These are phyloP conservation scores for Nomada hirtipes DNA, from an alignment of 2,888 invertebrate species.

Conservation along the genomic window DNA sequence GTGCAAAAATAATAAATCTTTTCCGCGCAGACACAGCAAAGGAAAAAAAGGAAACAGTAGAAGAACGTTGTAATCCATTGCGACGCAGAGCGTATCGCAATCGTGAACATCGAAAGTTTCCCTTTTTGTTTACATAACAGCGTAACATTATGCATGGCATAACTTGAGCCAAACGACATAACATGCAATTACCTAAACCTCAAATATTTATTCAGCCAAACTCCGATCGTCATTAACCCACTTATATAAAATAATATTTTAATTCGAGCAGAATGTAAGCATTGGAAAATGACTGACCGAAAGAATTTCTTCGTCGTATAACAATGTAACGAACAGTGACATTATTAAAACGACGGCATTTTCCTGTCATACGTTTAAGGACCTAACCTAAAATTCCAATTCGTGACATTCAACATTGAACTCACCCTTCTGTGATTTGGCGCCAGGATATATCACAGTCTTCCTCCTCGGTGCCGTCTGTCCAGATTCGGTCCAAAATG, in stretches of 20 bases:
- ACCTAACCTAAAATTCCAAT: constrained; percentile 47
- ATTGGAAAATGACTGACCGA: background rate
- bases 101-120: constrained; percentile 27
- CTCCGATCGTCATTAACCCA: background rate
- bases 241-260: background rate
- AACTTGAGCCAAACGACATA: background rate
- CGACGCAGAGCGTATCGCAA: constrained; percentile 20
- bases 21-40: too few relatives aligned
- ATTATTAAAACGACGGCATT: background rate
- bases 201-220: constrained; percentile 1
- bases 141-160: constrained; percentile 21
- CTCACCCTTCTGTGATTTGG: constrained; percentile 39
- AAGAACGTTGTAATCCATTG: background rate
- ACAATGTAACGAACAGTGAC: background rate
- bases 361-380: background rate
- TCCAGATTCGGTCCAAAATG: constrained; percentile 40
- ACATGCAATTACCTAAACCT: constrained; percentile 5
- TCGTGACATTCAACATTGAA: constrained; percentile 2
- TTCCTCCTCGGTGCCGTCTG: constrained; percentile 12
- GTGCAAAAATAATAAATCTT: too few relatives aligned
- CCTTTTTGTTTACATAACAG: constrained; percentile 56
- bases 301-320: background rate
- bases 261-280: background rate
- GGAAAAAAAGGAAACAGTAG: background rate
- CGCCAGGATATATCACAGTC: constrained; percentile 46